These are phyloP conservation scores for Amphipyra berbera DNA, from an alignment of 2,888 invertebrate species.

Conservation along the genomic window DNA sequence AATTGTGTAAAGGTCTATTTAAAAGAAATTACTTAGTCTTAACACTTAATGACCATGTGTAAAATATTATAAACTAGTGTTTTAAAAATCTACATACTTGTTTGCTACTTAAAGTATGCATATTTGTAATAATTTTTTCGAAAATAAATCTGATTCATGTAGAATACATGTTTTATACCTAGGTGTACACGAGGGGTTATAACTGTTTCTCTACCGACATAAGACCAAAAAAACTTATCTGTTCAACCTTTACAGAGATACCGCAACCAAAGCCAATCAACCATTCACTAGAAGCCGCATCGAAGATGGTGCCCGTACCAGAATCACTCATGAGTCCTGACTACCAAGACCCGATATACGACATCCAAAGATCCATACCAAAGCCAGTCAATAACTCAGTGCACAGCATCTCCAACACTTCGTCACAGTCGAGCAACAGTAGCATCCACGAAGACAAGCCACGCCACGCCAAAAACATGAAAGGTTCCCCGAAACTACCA, in stretches of 20 bases:
- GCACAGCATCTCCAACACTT: conserved; percentile 66
- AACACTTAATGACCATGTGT: too few species aligned
- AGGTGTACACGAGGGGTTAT: too few species aligned
- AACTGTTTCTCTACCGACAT: too few species aligned
- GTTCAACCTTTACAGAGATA: conserved; percentile 46
- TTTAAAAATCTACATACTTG: too few species aligned
- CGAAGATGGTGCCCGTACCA: conserved; percentile 96
- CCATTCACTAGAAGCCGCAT: conserved; percentile 93
- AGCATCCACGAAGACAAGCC: conserved; percentile 78
- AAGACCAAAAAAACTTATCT: background rate
- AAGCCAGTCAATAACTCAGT: conserved; percentile 70
- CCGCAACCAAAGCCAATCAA: conserved; percentile 74
- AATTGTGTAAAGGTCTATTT: too few species aligned
- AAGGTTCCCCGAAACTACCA: conserved; percentile 82
- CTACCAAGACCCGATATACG: conserved; percentile 90
- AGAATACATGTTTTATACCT: too few species aligned
- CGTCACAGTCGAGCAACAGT: conserved; percentile 80
- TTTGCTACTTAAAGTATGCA: too few species aligned
- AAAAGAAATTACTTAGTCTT: too few species aligned
- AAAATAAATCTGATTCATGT: too few species aligned
- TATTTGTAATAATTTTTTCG: too few species aligned
- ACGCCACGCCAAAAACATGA: conserved; percentile 71
- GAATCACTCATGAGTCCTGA: conserved; percentile 96
- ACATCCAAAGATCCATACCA: conserved; percentile 80
- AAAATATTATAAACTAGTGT: too few species aligned